Conservation (phyloP, 1,140 invertebrate species). For the Sycophila sp. region DNA sequence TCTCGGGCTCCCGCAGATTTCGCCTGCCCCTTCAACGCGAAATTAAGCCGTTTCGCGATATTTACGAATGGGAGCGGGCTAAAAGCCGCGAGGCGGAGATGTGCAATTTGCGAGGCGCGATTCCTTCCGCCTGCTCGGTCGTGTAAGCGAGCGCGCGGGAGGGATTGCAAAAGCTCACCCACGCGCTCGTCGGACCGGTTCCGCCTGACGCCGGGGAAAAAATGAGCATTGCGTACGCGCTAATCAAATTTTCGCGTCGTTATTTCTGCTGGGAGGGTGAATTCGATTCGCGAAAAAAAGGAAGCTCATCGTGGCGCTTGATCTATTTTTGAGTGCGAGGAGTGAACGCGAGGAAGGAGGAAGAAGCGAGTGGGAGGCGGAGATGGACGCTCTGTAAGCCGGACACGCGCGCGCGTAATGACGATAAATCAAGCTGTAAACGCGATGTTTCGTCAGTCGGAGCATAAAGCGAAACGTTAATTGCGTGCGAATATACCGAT, state of each 20-base stretch:
- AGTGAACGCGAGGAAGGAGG: no score
- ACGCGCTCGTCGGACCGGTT: neutral
- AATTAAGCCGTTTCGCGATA: constrained; percentile 69
- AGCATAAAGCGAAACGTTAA: constrained; percentile 56
- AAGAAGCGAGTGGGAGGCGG: constrained; percentile 26
- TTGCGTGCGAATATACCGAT: constrained; percentile 54
- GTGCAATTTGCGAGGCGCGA: constrained; percentile 27
- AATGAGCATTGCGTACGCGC: neutral
- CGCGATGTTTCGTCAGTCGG: constrained; percentile 46
- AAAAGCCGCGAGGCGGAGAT: neutral
- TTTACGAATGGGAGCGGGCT: constrained; percentile 60
- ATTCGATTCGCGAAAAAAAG: no score
- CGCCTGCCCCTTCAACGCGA: constrained; percentile 48
- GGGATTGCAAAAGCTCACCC: no score
- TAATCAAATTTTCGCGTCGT: no score
- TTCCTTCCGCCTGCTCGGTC: neutral
- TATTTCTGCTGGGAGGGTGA: no score
- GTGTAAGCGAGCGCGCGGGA: neutral
- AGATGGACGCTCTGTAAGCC: constrained; percentile 44
- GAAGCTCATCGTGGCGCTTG: no score
- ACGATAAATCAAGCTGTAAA: constrained; percentile 49
- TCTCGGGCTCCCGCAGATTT: constrained; percentile 63
- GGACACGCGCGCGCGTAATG: constrained; percentile 46
- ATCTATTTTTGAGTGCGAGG: no score
- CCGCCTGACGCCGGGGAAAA: no score